Percentiles rank a stretch among this genome's conserved stretches.
Conservation (phyloP, 2,797 vertebrate species). For the Silurus aristotelis region DNA sequence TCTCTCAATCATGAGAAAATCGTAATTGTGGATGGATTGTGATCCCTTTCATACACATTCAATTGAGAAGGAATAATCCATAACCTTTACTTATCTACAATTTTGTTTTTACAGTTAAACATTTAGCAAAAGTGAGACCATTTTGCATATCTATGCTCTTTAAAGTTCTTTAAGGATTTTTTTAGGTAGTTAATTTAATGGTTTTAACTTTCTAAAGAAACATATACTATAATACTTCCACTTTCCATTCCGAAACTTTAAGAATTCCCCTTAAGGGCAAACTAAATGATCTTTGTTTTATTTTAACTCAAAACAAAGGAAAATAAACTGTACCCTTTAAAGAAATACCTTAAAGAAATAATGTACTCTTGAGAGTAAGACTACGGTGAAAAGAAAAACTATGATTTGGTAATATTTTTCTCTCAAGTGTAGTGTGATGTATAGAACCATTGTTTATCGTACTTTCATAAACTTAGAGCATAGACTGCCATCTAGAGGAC, state of each 20-base stretch:
- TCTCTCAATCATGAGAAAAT: too few relatives aligned
- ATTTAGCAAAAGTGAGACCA: neutral
- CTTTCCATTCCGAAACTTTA: neutral
- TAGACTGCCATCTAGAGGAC: conserved; percentile 33
- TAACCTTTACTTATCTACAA: neutral
- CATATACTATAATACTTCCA: neutral
- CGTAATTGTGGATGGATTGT: neutral
- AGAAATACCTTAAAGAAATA: too few relatives aligned
- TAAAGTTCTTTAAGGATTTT: neutral
- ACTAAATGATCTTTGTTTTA: neutral
- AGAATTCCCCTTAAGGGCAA: neutral
- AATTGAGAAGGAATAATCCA: neutral
- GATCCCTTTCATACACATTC: neutral
- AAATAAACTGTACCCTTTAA: neutral
- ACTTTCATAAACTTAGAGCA: conserved; percentile 6
- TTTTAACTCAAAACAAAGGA: neutral
- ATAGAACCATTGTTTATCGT: neutral
- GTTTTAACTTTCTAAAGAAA: neutral
- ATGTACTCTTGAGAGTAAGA: neutral
- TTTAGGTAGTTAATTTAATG: neutral
- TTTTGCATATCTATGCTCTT: neutral
- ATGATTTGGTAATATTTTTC: neutral
- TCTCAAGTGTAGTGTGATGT: neutral
- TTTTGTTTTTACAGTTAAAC: neutral
- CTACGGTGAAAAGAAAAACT: neutral